Base-by-base conservation (phyloP, 2,797 vertebrate genomes). In the Pteropus rufus region DNA sequence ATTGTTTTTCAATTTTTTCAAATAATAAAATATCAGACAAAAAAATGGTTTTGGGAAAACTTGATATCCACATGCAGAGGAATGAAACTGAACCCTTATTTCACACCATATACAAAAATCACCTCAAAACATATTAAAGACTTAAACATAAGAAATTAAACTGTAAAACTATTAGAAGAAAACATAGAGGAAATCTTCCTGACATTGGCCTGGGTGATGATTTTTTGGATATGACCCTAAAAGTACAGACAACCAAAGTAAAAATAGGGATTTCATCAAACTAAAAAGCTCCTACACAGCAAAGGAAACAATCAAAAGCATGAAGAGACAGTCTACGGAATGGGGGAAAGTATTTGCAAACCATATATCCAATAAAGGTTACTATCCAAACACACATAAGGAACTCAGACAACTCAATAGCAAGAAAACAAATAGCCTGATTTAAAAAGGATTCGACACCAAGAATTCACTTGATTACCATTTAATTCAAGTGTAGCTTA, bases 1-100 rank as follows among this genome's bases (percentile, higher is more conserved):
- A 93, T 96, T 92, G 39, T 23, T 93, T 94, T 91, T 69, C 12
- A 3, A 60, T 36, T 92, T 95, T 49, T 89, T 36, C 5, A 41
- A 95, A 86, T 64, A 90, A 82, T 39, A 91, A 91, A 80, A 94
- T 81, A 54, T 64, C 6, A 75, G 14, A 83, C 39, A 84, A 86
- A 67, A 49, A 49, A 49, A 41, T 52, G 19, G 26, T 83, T 15
- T 41, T n/a, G 44, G 7, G 10, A 52, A 85, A 91, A 73, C 44
- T 26, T n/a, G 19, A 54, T 64, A 73, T 83, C 21, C 79, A 73
- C 21, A 82, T 54, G 34, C n/a, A n/a, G 26, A 82, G n/a, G 44
- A 82, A 24, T 82, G 44, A 73, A 60, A 46, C 5, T 82, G 24
- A 60, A 82, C 19, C n/a, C n/a, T 12, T 82, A 62, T 52, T 24